These are phyloP conservation scores for Megalurothrips usitatus DNA, from an alignment of 2,888 invertebrate genomes.

Conservation along the genomic window DNA sequence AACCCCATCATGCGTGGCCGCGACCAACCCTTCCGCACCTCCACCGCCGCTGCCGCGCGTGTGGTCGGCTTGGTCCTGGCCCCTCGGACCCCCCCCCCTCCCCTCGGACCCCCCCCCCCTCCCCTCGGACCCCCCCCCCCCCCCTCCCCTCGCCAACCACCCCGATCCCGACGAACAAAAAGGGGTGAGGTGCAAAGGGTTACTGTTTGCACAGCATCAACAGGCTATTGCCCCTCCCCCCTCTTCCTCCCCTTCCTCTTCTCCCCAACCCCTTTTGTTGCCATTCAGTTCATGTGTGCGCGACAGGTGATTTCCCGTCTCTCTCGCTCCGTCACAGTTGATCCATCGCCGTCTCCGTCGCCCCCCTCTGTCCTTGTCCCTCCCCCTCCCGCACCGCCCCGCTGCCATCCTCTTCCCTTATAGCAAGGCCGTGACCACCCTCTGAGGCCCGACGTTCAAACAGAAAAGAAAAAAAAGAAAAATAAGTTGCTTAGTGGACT, in stretches of 20 bases:
- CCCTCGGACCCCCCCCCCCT: neutral
- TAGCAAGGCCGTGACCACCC: no score
- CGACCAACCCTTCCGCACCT: neutral
- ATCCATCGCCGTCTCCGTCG: no score
- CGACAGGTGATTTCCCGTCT: no score
- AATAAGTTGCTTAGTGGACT: neutral
- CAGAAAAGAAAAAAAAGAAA: neutral
- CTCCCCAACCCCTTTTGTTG: no score
- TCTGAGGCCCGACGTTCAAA: no score
- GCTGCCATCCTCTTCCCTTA: no score
- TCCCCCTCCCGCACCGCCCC: no score
- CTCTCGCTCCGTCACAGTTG: no score
- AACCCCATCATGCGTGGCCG: neutral
- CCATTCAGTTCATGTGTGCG: no score
- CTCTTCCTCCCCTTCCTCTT: no score
- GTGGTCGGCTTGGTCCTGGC: neutral
- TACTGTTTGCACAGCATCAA: neutral
- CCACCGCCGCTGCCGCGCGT: neutral
- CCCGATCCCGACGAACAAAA: neutral
- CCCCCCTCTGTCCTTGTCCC: no score
- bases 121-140: neutral
- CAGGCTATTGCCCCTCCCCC: neutral
- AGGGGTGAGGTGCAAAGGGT: neutral
- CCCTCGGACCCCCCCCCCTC: neutral
- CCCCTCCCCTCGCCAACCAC: neutral